A percentile compares a stretch with the other conserved stretches of the same genome.
Evolutionary conservation across 2,113 vertebrate species (phyloP).

Genomic region (Castor canadensis): DNA sequence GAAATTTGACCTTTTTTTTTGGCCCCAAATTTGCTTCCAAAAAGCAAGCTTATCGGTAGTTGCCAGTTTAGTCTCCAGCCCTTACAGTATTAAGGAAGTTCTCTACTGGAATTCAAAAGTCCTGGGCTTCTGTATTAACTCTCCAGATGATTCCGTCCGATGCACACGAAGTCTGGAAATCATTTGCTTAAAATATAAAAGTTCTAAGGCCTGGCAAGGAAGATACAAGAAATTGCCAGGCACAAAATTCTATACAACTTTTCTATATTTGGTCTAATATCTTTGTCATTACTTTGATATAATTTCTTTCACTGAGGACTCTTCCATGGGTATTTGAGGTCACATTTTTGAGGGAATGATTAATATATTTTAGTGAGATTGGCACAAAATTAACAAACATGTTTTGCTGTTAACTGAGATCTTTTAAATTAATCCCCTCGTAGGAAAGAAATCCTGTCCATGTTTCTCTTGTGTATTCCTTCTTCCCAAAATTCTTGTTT

Average conservation of each 20-base stretch:
- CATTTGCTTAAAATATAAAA: not conserved
- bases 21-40: not conserved
- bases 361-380: not conserved
- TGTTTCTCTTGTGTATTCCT: not conserved
- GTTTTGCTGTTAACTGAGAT: conserved; percentile 73
- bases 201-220: not conserved
- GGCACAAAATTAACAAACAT: not conserved
- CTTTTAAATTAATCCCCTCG: not conserved
- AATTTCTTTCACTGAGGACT: not conserved
- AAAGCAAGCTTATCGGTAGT: not conserved
- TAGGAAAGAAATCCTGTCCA: not conserved
- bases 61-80: not conserved
- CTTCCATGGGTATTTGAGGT: not conserved
- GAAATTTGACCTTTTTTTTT: not conserved
- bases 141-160: not conserved
- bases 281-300: not conserved
- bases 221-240: not conserved
- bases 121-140: not conserved
- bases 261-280: not conserved
- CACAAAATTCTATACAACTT: not conserved
- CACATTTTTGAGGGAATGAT: not conserved
- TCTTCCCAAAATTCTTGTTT: not conserved
- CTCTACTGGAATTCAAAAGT: not conserved
- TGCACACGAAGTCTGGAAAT: not conserved
- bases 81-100: not conserved